phyloP scores from a whole-genome alignment of 2,888 invertebrate genomes.

The Drosophila buzzatii region DNA sequence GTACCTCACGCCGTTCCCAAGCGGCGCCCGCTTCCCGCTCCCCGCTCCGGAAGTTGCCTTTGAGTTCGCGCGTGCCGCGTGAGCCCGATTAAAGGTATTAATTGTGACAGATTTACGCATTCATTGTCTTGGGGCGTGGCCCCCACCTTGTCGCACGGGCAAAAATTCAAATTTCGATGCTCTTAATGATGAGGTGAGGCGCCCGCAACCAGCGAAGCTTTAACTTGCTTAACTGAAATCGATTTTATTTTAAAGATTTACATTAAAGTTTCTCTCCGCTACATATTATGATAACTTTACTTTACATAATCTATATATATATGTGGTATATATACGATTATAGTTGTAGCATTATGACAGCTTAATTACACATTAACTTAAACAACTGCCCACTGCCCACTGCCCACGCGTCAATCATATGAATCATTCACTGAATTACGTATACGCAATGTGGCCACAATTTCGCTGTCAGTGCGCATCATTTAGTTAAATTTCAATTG shows the following conservation, averaged over 20 bases:
- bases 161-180: conserved; percentile 16
- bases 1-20: not conserved
- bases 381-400: not conserved
- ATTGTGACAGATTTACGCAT: conserved; percentile 75
- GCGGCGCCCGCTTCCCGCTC: not conserved
- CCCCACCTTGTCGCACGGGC: not conserved
- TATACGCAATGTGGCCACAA: conserved; percentile 27
- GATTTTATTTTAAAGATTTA: conserved; percentile 3
- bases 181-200: conserved; percentile 42
- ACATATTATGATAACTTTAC: not conserved
- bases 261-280: not conserved
- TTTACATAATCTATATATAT: not conserved
- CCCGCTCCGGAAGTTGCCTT: conserved; percentile 15
- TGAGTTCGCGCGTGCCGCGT: conserved; percentile 42
- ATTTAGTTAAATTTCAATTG: conserved; percentile 25
- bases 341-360: not conserved
- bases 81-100: conserved; percentile 66
- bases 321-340: not conserved
- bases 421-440: conserved; percentile 6
- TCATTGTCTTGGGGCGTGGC: conserved; percentile 45
- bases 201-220: conserved; percentile 24
- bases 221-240: conserved; percentile 31
- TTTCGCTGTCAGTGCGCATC: conserved; percentile 12
- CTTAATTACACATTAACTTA: conserved; percentile 1
- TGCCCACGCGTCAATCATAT: not conserved